Conservation (phyloP, 2,797 vertebrate species). For the Knipowitschia caucasica region DNA sequence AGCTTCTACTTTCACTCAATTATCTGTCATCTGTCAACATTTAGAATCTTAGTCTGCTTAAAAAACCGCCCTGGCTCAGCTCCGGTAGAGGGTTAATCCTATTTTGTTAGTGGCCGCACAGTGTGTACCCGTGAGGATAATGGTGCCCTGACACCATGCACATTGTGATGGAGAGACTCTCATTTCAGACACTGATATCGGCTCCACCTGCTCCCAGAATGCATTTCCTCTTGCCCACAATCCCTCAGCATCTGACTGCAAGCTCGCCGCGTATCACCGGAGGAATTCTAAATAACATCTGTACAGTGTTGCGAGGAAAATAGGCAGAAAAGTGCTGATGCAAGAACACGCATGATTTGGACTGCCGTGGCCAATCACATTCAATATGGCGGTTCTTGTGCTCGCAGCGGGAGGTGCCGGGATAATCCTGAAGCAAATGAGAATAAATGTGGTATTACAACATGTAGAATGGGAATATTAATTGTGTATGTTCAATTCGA, state of each 20-base stretch:
- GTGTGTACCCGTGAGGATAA: slow-evolving; percentile 10
- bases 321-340: background rate
- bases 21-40: too few relatives aligned
- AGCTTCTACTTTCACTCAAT: too few relatives aligned
- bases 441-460: too few relatives aligned
- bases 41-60: too few relatives aligned
- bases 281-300: slow-evolving; percentile 26
- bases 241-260: slow-evolving; percentile 27
- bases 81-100: background rate
- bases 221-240: slow-evolving; percentile 21
- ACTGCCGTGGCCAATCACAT: background rate
- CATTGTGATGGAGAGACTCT: slow-evolving; percentile 19
- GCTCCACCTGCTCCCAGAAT: slow-evolving; percentile 25
- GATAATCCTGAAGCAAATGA: too few relatives aligned
- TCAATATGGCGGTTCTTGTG: background rate
- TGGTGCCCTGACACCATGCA: slow-evolving; percentile 21
- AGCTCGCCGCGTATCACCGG: slow-evolving; percentile 22
- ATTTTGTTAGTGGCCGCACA: background rate
- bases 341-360: background rate
- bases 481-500: too few relatives aligned
- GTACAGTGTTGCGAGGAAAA: background rate
- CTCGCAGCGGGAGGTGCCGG: too few relatives aligned
- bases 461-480: too few relatives aligned
- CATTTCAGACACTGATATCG: slow-evolving; percentile 50
- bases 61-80: background rate